A percentile compares a stretch with the other conserved stretches of the same genome.
Conservation (phyloP, 2,888 invertebrate species). For the Meloe dianella region DNA sequence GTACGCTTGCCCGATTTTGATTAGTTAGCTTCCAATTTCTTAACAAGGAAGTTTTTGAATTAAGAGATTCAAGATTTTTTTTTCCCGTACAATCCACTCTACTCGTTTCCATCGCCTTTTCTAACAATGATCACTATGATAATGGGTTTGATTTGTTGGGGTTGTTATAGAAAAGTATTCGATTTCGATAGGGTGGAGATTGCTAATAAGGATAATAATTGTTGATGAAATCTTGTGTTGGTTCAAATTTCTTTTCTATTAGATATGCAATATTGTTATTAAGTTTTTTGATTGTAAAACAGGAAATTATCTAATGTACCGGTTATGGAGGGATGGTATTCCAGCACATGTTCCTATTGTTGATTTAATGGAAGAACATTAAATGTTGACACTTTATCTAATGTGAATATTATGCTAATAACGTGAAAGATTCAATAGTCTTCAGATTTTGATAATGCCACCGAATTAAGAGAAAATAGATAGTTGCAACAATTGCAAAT, state of each 20-base stretch:
- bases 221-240: background rate
- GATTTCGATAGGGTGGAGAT: constrained; percentile 11
- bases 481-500: background rate
- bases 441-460: background rate
- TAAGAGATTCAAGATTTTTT: background rate
- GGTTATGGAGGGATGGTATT: constrained; percentile 20
- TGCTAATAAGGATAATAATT: constrained; percentile 4
- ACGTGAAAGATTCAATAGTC: constrained; percentile 15
- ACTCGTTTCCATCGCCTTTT: background rate
- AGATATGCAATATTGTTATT: too few species aligned
- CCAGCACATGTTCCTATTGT: constrained; percentile 31
- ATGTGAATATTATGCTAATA: constrained; percentile 52
- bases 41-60: constrained; percentile 12
- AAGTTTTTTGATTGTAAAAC: background rate
- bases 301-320: background rate
- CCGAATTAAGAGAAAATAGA: background rate
- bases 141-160: constrained; percentile 11
- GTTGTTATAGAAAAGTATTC: constrained; percentile 7
- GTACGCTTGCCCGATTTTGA: constrained; percentile 12
- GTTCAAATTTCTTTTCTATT: too few species aligned
- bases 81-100: background rate
- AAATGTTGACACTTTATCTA: constrained; percentile 47
- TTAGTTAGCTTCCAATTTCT: constrained; percentile 6
- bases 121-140: constrained; percentile 2
- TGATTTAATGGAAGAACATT: constrained; percentile 40